phyloP scores from a whole-genome alignment of 64 coral and sea anemone genomes.

The Anthopleura sola region DNA sequence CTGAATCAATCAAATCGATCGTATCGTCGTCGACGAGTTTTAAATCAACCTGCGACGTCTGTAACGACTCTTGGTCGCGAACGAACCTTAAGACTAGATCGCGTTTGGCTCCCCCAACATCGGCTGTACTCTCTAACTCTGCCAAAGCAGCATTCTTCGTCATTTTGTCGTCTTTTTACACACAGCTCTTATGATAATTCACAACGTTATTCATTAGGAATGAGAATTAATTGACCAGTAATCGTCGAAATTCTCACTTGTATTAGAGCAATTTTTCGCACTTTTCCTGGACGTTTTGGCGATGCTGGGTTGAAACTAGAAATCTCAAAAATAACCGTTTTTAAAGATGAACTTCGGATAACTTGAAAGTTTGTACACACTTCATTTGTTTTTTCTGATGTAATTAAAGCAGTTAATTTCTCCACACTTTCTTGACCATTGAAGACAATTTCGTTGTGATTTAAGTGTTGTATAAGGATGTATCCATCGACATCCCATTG shows the following conservation, averaged over 20 bases:
- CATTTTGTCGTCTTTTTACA: neutral
- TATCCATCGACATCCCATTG: neutral
- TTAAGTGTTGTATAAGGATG: neutral
- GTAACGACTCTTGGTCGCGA: slow-evolving; percentile 86
- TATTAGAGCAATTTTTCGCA: neutral
- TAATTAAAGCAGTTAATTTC: neutral
- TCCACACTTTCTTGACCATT: neutral
- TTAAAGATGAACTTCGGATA: neutral
- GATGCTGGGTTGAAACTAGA: too few relatives aligned
- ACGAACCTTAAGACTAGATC: slow-evolving; percentile 91
- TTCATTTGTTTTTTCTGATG: neutral
- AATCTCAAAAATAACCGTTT: neutral
- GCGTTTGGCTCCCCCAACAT: slow-evolving; percentile 54
- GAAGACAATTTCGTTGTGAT: neutral
- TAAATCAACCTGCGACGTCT: slow-evolving; percentile 79
- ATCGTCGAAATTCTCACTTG: neutral
- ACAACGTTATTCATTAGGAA: neutral
- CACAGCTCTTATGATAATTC: neutral
- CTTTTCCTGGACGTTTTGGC: too few relatives aligned
- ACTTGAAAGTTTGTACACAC: neutral
- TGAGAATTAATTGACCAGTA: neutral
- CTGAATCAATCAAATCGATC: slow-evolving; percentile 94
- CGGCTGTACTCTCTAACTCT: neutral
- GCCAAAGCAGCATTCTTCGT: slow-evolving; percentile 13
- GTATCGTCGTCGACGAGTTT: slow-evolving; percentile 82